Evolutionary conservation across 2,888 invertebrate genomes (phyloP).

Genomic region (Cephus runcator): DNA sequence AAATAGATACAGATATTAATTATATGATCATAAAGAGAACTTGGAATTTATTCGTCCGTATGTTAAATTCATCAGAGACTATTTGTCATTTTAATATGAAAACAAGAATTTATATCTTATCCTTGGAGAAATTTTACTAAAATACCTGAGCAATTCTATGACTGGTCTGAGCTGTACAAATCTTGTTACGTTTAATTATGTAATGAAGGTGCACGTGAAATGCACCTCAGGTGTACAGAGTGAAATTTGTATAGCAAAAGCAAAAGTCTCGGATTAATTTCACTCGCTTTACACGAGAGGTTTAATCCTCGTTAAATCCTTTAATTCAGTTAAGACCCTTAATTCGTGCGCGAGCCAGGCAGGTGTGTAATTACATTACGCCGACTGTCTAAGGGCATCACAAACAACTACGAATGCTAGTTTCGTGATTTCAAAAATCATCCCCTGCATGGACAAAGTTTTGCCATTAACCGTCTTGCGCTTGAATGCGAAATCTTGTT

Average conservation of each 20-base stretch:
- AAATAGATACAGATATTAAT: background rate
- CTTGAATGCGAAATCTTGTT: background rate
- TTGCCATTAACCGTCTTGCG: background rate
- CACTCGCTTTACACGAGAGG: slow-evolving; percentile 6
- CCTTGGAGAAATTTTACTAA: background rate
- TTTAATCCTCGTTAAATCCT: slow-evolving; percentile 5
- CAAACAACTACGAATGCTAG: slow-evolving; percentile 2
- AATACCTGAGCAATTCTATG: background rate
- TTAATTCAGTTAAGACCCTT: slow-evolving; percentile 6
- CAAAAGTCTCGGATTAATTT: slow-evolving; percentile 6
- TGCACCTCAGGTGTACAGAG: background rate
- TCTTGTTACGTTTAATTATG: slow-evolving; percentile 20
- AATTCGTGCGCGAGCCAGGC: background rate
- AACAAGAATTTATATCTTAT: background rate
- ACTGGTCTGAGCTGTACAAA: background rate
- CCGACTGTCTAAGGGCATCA: background rate
- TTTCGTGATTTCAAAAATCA: background rate
- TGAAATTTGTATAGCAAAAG: background rate
- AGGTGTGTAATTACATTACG: slow-evolving; percentile 6
- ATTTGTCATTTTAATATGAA: background rate
- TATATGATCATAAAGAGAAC: background rate
- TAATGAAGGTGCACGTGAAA: slow-evolving; percentile 19
- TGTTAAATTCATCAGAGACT: background rate
- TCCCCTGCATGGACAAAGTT: background rate
- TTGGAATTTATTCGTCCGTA: background rate